phyloP scores from a whole-genome alignment of 2,888 invertebrate genomes.

The Lamproptera curius region DNA sequence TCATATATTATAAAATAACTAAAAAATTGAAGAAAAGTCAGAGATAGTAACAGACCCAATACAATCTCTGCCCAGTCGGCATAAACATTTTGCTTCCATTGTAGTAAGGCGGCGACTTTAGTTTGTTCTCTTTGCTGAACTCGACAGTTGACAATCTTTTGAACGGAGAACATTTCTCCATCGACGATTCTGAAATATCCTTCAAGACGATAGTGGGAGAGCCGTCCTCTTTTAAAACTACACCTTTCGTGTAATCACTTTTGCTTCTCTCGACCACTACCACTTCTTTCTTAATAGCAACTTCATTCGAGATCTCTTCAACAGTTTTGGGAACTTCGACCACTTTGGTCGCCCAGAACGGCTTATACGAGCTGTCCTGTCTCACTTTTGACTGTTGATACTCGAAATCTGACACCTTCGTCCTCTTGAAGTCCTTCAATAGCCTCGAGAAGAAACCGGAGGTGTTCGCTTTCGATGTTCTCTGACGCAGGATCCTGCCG shows the following conservation, averaged over 20 bases:
- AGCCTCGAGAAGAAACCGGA: constrained; percentile 48
- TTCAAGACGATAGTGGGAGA: constrained; percentile 39
- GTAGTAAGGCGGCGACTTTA: constrained; percentile 47
- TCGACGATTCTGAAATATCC: constrained; percentile 20
- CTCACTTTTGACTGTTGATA: constrained; percentile 52
- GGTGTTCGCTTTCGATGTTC: constrained; percentile 18
- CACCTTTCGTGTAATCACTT: constrained; percentile 34
- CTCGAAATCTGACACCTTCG: constrained; percentile 56
- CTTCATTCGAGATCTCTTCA: constrained; percentile 21
- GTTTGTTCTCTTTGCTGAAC: constrained; percentile 40
- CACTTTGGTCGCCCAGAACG: constrained; percentile 61
- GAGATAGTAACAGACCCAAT: constrained; percentile 55
- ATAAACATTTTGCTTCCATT: constrained; percentile 61
- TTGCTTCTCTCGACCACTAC: constrained; percentile 32
- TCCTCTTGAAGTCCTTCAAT: constrained; percentile 52
- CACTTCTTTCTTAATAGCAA: constrained; percentile 26
- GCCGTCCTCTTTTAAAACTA: constrained; percentile 34
- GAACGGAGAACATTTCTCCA: constrained; percentile 21
- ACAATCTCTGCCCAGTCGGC: constrained; percentile 61
- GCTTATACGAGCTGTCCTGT: constrained; percentile 51
- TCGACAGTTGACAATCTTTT: constrained; percentile 42
- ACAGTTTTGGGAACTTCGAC: constrained; percentile 24
- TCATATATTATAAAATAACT: not conserved
- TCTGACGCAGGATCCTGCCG: constrained; percentile 43
- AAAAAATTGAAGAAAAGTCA: not conserved